A percentile compares a stretch with the other conserved stretches of the same genome.
phyloP scores from a whole-genome alignment of 2,113 vertebrate genomes.

The Syngnathus typhle region DNA sequence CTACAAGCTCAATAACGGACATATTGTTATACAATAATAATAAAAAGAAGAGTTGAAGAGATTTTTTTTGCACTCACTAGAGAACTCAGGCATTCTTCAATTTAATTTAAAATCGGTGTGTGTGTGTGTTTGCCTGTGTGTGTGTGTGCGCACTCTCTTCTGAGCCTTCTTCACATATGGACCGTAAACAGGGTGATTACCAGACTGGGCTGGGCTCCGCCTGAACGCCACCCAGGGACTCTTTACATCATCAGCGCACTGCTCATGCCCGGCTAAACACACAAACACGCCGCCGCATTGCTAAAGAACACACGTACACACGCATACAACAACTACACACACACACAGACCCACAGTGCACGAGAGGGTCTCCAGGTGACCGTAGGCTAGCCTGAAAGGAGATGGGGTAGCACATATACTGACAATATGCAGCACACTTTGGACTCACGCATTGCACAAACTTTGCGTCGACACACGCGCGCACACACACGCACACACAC shows the following conservation, averaged over 20 bases:
- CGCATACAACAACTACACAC: constrained; percentile 16
- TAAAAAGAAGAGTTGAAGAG: constrained; percentile 1
- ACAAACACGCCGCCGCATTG: constrained; percentile 38
- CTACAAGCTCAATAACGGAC: not conserved
- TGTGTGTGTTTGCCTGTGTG: constrained; percentile 26
- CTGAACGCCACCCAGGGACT: constrained; percentile 73
- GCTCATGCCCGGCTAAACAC: constrained; percentile 65
- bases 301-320: constrained; percentile 9
- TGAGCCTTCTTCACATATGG: constrained; percentile 72
- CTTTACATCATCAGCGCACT: constrained; percentile 68
- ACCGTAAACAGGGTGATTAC: constrained; percentile 76
- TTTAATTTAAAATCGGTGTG: constrained; percentile 31
- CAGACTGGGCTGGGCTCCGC: constrained; percentile 65
- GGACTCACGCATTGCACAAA: constrained; percentile 18
- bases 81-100: constrained; percentile 35
- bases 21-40: constrained; percentile 1
- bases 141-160: constrained; percentile 44
- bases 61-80: constrained; percentile 13
- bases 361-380: constrained; percentile 59
- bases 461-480: constrained; percentile 7
- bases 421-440: constrained; percentile 9
- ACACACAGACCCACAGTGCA: constrained; percentile 16
- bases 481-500: constrained; percentile 1
- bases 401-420: constrained; percentile 45
- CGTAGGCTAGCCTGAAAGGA: constrained; percentile 56